A percentile compares a stretch with the other conserved stretches of the same genome.
Evolutionary conservation across 2,113 vertebrate species (phyloP).

Genomic region (Oophaga pumilio): DNA sequence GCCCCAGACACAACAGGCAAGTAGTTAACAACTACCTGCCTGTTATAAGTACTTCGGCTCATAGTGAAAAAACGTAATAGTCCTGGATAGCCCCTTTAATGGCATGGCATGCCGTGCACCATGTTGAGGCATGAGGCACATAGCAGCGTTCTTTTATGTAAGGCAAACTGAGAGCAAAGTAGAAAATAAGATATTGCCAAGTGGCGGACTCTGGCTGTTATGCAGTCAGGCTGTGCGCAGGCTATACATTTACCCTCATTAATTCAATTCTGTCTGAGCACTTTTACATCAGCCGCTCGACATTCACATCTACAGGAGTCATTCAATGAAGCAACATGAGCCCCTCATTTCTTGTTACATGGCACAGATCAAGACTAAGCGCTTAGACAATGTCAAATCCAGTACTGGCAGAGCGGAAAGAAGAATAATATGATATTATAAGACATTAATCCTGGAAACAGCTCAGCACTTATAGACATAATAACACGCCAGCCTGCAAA

Average conservation of each 20-base stretch:
- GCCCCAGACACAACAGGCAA: too few relatives aligned
- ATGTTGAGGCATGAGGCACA: too few relatives aligned
- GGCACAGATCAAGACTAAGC: background rate
- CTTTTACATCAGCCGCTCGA: background rate
- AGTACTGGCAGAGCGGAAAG: background rate
- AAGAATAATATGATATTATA: slow-evolving; percentile 9
- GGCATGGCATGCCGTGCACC: too few relatives aligned
- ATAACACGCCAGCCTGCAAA: background rate
- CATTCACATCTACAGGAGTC: slow-evolving; percentile 3
- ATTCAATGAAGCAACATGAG: background rate
- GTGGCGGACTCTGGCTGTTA: too few relatives aligned
- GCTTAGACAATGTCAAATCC: background rate
- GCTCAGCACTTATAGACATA: background rate
- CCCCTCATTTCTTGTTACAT: background rate
- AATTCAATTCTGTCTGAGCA: slow-evolving; percentile 12
- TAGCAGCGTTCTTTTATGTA: too few relatives aligned
- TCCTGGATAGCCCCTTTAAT: too few relatives aligned
- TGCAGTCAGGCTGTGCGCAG: background rate
- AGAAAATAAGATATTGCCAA: background rate
- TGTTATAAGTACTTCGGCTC: too few relatives aligned
- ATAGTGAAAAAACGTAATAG: too few relatives aligned
- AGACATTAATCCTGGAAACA: background rate
- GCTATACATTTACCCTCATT: slow-evolving; percentile 6
- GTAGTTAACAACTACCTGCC: too few relatives aligned
- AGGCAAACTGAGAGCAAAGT: background rate